Percentiles rank a stretch among this genome's conserved stretches.
These are phyloP conservation scores for Augiades crinisus DNA, from an alignment of 2,888 invertebrate species.

Conservation along the genomic window DNA sequence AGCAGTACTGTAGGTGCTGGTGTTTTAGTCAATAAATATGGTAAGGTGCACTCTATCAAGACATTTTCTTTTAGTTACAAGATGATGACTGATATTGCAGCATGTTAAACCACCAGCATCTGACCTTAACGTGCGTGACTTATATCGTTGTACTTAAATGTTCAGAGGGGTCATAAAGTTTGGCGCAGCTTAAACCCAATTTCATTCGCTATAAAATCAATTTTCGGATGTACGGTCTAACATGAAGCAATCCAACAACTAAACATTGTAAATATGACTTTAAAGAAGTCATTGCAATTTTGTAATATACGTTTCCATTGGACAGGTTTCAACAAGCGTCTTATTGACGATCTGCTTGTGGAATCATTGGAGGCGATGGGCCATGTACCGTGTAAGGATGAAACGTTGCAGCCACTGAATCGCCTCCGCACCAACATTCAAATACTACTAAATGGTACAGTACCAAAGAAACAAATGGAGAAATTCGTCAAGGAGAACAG, in stretches of 20 bases:
- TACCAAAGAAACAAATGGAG: constrained; percentile 89
- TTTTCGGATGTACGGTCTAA: too few species aligned
- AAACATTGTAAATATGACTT: background rate
- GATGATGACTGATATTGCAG: background rate
- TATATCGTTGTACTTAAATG: background rate
- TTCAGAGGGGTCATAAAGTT: background rate
- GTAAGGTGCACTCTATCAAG: too few species aligned
- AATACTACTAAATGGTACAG: constrained; percentile 89
- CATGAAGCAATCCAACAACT: background rate
- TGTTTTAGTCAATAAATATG: too few species aligned
- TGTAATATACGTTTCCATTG: constrained; percentile 23
- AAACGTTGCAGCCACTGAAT: constrained; percentile 80
- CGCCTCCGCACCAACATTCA: constrained; percentile 88
- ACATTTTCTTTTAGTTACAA: too few species aligned
- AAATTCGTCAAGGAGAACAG: constrained; percentile 87
- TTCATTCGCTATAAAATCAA: too few species aligned
- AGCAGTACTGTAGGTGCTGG: too few species aligned
- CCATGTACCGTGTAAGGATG: constrained; percentile 83
- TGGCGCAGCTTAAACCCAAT: background rate
- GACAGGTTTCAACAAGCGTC: constrained; percentile 83
- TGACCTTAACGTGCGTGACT: too few species aligned
- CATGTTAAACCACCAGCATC: too few species aligned
- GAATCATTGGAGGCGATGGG: constrained; percentile 90
- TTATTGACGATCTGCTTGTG: constrained; percentile 90
- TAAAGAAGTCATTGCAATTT: background rate